Evolutionary conservation across 2,888 invertebrate species (phyloP).

Genomic region (Margaritifera margaritifera): DNA sequence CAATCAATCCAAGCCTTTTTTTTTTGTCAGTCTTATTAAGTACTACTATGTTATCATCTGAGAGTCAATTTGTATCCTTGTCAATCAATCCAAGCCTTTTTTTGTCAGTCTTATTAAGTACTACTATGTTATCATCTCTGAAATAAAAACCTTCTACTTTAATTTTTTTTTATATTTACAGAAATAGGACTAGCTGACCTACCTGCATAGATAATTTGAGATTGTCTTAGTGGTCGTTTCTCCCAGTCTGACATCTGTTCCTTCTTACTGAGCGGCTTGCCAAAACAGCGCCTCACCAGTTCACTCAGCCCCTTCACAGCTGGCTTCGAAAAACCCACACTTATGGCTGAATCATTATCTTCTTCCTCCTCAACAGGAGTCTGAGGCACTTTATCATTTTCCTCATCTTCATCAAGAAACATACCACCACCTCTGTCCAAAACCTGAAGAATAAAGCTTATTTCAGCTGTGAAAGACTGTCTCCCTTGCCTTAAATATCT

Average conservation of each 20-base stretch:
- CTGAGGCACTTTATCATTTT: slow-evolving; percentile 14
- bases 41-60: too few species aligned
- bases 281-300: slow-evolving; percentile 64
- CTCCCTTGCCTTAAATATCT: too few species aligned
- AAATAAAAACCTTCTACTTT: too few species aligned
- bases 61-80: too few species aligned
- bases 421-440: slow-evolving; percentile 13
- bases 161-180: not conserved
- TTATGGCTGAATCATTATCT: slow-evolving; percentile 20
- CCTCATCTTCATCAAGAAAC: slow-evolving; percentile 37
- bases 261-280: slow-evolving; percentile 67
- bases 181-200: not conserved
- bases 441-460: slow-evolving; percentile 17
- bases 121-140: too few species aligned
- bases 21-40: too few species aligned
- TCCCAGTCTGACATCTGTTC: slow-evolving; percentile 73
- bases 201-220: slow-evolving; percentile 72
- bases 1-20: too few species aligned
- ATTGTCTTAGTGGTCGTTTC: slow-evolving; percentile 62
- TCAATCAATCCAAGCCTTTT: too few species aligned
- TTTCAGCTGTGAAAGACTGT: not conserved
- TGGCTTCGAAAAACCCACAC: slow-evolving; percentile 25
- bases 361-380: slow-evolving; percentile 8
- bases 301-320: slow-evolving; percentile 69
- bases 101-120: too few species aligned